phyloP scores from a whole-genome alignment of 1,140 invertebrate genomes.

The Micrasema longulum region DNA sequence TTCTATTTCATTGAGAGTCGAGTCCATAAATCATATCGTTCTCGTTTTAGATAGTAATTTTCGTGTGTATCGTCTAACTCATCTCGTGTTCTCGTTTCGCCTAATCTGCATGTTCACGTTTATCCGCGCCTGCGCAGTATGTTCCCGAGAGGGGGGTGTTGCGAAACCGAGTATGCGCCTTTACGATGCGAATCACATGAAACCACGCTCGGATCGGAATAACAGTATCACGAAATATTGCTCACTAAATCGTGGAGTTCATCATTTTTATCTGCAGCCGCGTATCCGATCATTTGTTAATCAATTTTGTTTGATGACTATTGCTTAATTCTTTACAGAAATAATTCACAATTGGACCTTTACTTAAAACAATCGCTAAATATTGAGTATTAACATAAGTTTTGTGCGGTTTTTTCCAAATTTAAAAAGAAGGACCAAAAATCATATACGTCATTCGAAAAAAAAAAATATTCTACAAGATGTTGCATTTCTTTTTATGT shows the following conservation, averaged over 20 bases:
- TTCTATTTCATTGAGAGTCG: background rate
- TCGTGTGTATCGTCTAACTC: background rate
- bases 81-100: slow-evolving; percentile 12
- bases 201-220: slow-evolving; percentile 1
- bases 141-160: background rate
- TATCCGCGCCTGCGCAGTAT: slow-evolving; percentile 3
- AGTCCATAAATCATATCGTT: background rate
- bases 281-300: slow-evolving; percentile 31
- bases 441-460: too few species aligned
- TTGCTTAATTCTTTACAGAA: too few species aligned
- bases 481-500: too few species aligned
- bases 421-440: too few species aligned
- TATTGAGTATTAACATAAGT: too few species aligned
- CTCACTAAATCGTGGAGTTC: slow-evolving; percentile 28
- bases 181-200: slow-evolving; percentile 17
- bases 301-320: slow-evolving; percentile 11
- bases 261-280: slow-evolving; percentile 26
- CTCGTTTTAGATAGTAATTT: background rate
- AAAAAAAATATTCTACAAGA: too few species aligned
- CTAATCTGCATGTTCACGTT: slow-evolving; percentile 11
- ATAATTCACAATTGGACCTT: too few species aligned
- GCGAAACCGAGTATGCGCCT: slow-evolving; percentile 6
- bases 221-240: slow-evolving; percentile 34
- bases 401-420: too few species aligned
- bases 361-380: too few species aligned